Base-by-base conservation (phyloP, 2,797 vertebrate genomes). In the Mus minutoides region DNA sequence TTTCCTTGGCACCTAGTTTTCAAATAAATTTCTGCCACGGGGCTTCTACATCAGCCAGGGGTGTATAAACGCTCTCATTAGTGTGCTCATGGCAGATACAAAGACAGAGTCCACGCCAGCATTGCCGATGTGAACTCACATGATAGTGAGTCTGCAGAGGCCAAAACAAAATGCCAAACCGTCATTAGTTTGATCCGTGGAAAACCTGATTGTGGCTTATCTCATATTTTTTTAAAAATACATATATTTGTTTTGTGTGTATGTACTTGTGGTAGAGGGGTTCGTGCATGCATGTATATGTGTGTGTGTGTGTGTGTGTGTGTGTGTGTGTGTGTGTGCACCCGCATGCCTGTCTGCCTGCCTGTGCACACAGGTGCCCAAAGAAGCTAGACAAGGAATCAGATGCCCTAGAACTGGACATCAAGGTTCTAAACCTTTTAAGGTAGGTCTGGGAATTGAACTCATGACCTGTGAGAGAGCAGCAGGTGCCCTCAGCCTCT, bases 1-100 rank as follows among this genome's bases (percentile, higher is more conserved):
- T 94, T 78, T 93, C 52, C 46, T 91, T 14, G 67, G 49, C 13
- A 29, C 34, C 94, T 43, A 73, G 46, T 92, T 93, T 78, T 88
- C 58, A 78, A 95, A 95, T 43, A 91, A 90, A 78, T 75, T 26
- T 94, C 82, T 86, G n/a, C 71, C 3, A 40, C 14, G 12, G 58
- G 21, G 86, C 43, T 46, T 76, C 34, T 90, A 24, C 46, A 56
- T 62, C 87, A 76, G 10, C 31, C 79, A 92, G 24, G 79, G 12
- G 67, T 56, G 16, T 37, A 43, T 0, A 29, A 31, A 85, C 31
- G 80, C 21, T 14, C n/a, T 69, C 75, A 92, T 21, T 2, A 12
- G 46, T 0, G 71, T 4, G 31, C 17, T 62, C 43, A 79, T 19
- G 83, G 49, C n/a, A 60, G n/a, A 75, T 22, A 40, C 0, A 82